Base-by-base conservation (phyloP, 1,140 invertebrate genomes). In the Coenobita brevimanus region DNA sequence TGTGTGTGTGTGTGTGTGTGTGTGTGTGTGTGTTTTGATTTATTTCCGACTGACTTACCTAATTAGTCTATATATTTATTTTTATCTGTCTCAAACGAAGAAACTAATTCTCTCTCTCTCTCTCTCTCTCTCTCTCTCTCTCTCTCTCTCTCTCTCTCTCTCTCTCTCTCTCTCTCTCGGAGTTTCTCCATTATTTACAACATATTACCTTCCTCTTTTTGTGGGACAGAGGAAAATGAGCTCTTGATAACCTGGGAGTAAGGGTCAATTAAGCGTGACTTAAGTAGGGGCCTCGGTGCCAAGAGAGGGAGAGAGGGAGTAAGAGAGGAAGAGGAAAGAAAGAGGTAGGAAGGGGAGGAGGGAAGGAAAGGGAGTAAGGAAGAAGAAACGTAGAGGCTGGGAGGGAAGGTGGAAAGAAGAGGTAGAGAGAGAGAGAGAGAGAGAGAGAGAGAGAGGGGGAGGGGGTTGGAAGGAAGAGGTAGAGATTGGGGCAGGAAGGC, bases 151-250 rank as follows among this genome's bases (percentile, higher is more conserved):
- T 13, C 64, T 46, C 81, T 36, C 4, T 33, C 64, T 30, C 64
- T 67, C n/a, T 24, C 62, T n/a, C n/a, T n/a, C n/a, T n/a, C n/a
- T n/a, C n/a, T n/a, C n/a, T n/a, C n/a, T n/a, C n/a, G n/a, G n/a
- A 78, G 57, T 80, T 80, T 80, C 38, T 80, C 54, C 38, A 60
- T 62, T 80, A 60, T 80, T 80, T 36, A 80, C 24, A 54, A 33
- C 54, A 27, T 62, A 80, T 80, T 62, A 62, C 54, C 54, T 57
- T 57, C n/a, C 54, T n/a, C 54, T 57, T n/a, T 57, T 57, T 10
- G 54, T n/a, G 54, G n/a, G 10, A 57, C 30, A 71, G 41, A 38
- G 41, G 71, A 71, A 71, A 10, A 69, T 71, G 81, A 67, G 80
- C 36, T 64, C 24, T 67, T 17, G 21, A 82, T 67, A 46, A 46